Evolutionary conservation across 2,797 vertebrate genomes (phyloP).

Genomic region (Sebastes diploproa): DNA sequence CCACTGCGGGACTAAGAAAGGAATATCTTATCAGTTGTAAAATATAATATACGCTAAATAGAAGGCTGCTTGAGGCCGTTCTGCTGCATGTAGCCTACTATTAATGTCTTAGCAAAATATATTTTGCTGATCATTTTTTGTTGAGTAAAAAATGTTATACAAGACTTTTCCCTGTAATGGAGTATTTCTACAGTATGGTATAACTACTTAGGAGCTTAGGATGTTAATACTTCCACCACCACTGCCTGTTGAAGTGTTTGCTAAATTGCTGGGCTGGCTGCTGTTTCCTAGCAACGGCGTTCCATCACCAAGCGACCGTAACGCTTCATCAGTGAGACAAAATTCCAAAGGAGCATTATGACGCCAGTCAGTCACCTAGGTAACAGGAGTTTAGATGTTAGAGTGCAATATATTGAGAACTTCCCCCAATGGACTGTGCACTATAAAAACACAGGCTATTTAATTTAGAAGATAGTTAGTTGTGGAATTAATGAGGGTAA

Average conservation of each 20-base stretch:
- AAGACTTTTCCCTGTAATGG: neutral
- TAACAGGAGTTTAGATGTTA: neutral
- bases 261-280: neutral
- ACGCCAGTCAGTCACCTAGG: neutral
- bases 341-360: neutral
- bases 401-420: neutral
- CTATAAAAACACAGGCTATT: neutral
- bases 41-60: too few species aligned
- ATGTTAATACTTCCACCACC: neutral
- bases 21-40: neutral
- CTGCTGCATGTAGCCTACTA: neutral
- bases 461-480: neutral
- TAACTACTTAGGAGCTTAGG: neutral
- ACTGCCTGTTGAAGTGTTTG: neutral
- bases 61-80: neutral
- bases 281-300: conserved; percentile 9
- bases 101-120: too few species aligned
- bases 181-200: too few species aligned
- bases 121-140: neutral
- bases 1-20: too few species aligned
- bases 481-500: neutral
- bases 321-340: neutral
- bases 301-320: neutral
- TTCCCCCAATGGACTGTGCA: neutral
- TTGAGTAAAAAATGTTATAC: too few species aligned